Percentiles rank a stretch among this genome's conserved stretches.
These are phyloP conservation scores for Acronicta leporina DNA, from an alignment of 2,888 invertebrate species.

Conservation along the genomic window DNA sequence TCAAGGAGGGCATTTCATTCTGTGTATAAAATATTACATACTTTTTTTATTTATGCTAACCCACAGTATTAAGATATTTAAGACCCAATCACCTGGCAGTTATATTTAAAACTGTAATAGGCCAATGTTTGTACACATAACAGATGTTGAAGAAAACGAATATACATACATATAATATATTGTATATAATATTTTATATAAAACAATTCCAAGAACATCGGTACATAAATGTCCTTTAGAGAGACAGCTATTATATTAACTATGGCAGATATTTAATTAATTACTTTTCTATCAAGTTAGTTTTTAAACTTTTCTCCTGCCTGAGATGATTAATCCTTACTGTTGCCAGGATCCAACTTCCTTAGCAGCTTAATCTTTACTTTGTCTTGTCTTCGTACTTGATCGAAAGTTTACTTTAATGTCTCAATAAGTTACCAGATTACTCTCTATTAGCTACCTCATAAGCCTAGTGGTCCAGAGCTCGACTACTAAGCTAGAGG, in stretches of 20 bases:
- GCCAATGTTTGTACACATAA: too few relatives aligned
- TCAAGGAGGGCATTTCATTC: not conserved
- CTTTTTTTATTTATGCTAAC: too few relatives aligned
- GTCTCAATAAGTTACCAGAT: conserved; percentile 23
- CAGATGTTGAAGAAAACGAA: too few relatives aligned
- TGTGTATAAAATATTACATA: not conserved
- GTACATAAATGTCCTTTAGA: not conserved
- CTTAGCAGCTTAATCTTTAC: conserved; percentile 42
- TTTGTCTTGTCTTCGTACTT: conserved; percentile 28
- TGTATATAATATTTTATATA: too few relatives aligned
- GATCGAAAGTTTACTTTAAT: conserved; percentile 39
- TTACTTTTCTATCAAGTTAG: conserved; percentile 37
- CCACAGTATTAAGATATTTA: too few relatives aligned
- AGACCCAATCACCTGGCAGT: too few relatives aligned
- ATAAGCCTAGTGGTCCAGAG: too few relatives aligned
- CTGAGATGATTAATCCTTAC: conserved; percentile 42
- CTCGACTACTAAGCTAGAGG: too few relatives aligned
- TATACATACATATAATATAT: too few relatives aligned
- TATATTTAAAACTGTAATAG: too few relatives aligned
- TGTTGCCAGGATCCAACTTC: conserved; percentile 35
- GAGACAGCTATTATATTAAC: conserved; percentile 1
- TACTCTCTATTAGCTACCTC: not conserved
- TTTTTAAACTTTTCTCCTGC: conserved; percentile 25
- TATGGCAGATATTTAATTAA: conserved; percentile 24
- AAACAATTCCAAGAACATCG: not conserved